A percentile compares a stretch with the other conserved stretches of the same genome.
These are phyloP conservation scores for Diceros bicornis DNA, from an alignment of 2,797 vertebrate genomes.

Conservation along the genomic window DNA sequence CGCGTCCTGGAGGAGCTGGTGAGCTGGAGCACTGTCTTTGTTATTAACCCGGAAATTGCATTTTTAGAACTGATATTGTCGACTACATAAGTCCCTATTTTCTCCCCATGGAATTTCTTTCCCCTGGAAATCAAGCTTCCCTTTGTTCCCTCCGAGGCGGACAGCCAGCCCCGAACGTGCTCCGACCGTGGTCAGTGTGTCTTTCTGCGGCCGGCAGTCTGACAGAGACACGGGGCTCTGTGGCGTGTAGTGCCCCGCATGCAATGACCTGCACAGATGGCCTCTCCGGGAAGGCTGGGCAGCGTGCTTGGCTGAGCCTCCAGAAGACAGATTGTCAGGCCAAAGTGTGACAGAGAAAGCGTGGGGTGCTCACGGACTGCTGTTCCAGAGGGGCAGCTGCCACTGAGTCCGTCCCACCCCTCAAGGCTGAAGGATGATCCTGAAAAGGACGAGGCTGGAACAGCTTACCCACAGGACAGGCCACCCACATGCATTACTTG, in stretches of 20 bases:
- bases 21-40: constrained; percentile 89
- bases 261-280: constrained; percentile 60
- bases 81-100: constrained; percentile 87
- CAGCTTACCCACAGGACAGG: no score
- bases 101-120: constrained; percentile 81
- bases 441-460: constrained; percentile 44
- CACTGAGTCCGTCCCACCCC: constrained; percentile 46
- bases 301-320: constrained; percentile 79
- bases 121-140: constrained; percentile 83
- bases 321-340: constrained; percentile 82
- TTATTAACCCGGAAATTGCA: constrained; percentile 93
- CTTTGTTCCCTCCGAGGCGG: constrained; percentile 80
- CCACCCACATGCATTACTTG: rapidly evolving
- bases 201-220: constrained; percentile 39
- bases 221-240: neutral
- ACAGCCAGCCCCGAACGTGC: neutral
- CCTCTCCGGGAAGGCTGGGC: constrained; percentile 78
- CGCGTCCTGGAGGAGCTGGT: constrained; percentile 89
- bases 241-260: neutral
- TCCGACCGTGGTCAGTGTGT: constrained; percentile 70
- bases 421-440: constrained; percentile 71
- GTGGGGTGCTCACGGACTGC: constrained; percentile 73
- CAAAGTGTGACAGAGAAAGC: constrained; percentile 82
- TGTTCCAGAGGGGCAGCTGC: constrained; percentile 66
- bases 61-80: constrained; percentile 91